Evolutionary conservation across 2,888 invertebrate genomes (phyloP).

Genomic region (Leptura quadrifasciata): DNA sequence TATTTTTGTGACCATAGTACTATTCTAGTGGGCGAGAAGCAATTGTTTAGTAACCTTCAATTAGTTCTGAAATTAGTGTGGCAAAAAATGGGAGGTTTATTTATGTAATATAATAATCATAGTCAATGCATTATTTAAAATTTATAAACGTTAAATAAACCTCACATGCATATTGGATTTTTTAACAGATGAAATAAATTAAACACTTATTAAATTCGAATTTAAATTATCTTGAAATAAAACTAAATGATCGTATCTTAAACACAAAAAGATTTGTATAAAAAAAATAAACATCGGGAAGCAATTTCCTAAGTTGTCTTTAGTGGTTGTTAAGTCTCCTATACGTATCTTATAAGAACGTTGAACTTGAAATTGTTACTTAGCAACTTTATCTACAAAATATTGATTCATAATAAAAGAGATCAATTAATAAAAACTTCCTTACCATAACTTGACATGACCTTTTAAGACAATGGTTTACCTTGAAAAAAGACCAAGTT

Average conservation of each 20-base stretch:
- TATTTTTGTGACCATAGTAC: not conserved
- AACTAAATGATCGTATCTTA: not conserved
- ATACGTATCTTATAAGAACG: not conserved
- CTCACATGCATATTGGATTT: too few species aligned
- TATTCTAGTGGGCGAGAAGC: not conserved
- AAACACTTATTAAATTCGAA: not conserved
- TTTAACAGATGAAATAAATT: too few species aligned
- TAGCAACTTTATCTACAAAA: not conserved
- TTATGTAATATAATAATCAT: too few species aligned
- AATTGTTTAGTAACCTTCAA: not conserved
- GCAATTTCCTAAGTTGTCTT: not conserved
- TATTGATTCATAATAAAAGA: not conserved
- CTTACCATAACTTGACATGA: not conserved
- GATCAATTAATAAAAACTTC: not conserved
- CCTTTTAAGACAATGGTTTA: not conserved
- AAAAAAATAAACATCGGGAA: too few species aligned
- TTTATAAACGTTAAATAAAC: too few species aligned
- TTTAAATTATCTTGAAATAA: not conserved
- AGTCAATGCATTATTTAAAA: too few species aligned
- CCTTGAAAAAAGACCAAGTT: conserved; percentile 13
- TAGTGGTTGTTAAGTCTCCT: not conserved
- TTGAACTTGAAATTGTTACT: not conserved
- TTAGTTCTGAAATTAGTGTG: not conserved
- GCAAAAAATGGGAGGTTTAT: too few species aligned
- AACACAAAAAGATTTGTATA: not conserved